Conservation (phyloP, 2,113 vertebrate genomes). For the Loxodonta africana region DNA sequence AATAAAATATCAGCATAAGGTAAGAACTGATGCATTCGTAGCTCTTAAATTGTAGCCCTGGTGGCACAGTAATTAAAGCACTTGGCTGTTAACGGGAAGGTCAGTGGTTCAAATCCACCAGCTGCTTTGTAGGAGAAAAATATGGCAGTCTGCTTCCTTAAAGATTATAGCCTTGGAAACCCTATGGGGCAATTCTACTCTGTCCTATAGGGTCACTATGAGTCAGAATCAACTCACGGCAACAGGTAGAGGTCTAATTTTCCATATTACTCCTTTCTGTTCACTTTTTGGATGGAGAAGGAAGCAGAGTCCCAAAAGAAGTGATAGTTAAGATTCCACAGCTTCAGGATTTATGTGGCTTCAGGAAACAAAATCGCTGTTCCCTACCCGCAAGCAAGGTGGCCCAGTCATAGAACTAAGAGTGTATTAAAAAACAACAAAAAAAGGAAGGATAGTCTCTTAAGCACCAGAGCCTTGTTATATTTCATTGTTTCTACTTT, state of each 20-base stretch:
- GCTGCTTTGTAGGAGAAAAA: no score
- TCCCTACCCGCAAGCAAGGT: neutral
- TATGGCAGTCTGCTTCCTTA: no score
- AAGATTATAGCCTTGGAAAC: no score
- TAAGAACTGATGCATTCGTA: neutral
- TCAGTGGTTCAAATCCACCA: no score
- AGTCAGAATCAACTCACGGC: no score
- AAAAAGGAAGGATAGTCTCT: neutral
- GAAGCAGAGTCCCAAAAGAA: neutral
- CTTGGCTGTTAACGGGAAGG: no score
- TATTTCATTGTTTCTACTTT: neutral
- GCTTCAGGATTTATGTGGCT: neutral
- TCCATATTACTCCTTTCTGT: neutral
- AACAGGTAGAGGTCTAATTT: neutral
- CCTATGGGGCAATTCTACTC: no score
- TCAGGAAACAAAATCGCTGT: neutral
- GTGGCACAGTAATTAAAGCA: no score
- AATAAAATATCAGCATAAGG: neutral
- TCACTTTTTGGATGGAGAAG: neutral
- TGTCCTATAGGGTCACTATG: no score
- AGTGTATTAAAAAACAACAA: neutral
- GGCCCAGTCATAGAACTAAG: neutral
- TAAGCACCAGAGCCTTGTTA: neutral
- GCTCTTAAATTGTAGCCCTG: no score
- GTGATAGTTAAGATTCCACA: rapidly evolving